Evolutionary conservation across 2,797 vertebrate genomes (phyloP).

Genomic region (Taenioides sp.): DNA sequence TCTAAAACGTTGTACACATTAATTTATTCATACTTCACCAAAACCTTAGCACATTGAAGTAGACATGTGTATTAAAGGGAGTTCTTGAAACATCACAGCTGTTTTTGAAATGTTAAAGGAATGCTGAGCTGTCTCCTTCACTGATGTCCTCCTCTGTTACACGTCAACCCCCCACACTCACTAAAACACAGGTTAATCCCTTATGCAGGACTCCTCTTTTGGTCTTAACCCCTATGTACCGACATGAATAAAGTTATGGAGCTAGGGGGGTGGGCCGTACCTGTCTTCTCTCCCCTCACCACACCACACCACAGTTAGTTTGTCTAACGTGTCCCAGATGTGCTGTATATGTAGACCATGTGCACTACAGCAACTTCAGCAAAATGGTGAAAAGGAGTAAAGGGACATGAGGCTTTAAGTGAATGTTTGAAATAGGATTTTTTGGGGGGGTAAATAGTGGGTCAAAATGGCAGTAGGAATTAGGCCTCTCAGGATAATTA

Average conservation of each 20-base stretch:
- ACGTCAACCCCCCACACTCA: constrained; percentile 24
- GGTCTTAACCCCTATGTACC: constrained; percentile 26
- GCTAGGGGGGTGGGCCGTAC: constrained; percentile 29
- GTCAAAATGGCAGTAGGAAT: no score
- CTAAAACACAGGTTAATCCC: constrained; percentile 41
- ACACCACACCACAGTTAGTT: constrained; percentile 52
- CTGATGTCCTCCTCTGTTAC: constrained; percentile 51
- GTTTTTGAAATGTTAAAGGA: constrained; percentile 50
- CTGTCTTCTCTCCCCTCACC: constrained; percentile 37
- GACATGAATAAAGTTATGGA: constrained; percentile 8
- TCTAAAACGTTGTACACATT: background rate
- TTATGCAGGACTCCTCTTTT: constrained; percentile 17
- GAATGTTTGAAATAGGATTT: background rate
- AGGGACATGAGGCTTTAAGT: background rate
- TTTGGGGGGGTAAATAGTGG: background rate
- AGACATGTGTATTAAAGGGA: constrained; percentile 16
- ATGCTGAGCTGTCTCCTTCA: constrained; percentile 54
- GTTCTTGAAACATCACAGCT: constrained; percentile 37
- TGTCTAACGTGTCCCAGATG: constrained; percentile 78
- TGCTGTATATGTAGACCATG: constrained; percentile 46
- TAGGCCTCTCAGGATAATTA: no score
- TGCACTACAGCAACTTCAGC: constrained; percentile 41
- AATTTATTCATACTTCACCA: background rate
- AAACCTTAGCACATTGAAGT: constrained; percentile 33
- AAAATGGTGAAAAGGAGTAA: constrained; percentile 34